Evolutionary conservation across 2,113 vertebrate genomes (phyloP).

Genomic region (Carlito syrichta): DNA sequence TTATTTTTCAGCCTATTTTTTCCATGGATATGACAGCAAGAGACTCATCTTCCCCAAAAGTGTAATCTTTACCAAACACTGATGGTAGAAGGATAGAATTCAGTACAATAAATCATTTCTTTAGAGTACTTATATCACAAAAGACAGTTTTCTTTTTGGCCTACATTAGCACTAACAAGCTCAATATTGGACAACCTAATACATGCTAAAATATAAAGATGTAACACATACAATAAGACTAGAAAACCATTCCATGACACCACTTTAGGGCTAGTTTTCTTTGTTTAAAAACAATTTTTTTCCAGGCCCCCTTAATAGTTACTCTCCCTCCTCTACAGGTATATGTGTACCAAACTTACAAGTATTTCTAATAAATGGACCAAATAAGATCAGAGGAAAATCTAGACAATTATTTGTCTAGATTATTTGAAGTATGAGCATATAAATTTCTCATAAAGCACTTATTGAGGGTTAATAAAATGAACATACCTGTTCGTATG

Average conservation of each 20-base stretch:
- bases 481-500: not conserved
- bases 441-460: no score
- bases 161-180: not conserved
- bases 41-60: not conserved
- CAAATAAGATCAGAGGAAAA: no score
- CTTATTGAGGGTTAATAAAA: not conserved
- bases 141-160: not conserved
- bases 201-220: not conserved
- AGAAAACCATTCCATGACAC: not conserved
- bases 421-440: no score
- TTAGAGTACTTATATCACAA: not conserved
- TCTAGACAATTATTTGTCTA: no score
- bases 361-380: no score
- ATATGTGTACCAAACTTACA: not conserved
- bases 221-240: not conserved
- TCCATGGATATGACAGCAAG: not conserved
- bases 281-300: not conserved
- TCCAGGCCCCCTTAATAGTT: not conserved
- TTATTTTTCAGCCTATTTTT: not conserved
- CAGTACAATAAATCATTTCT: not conserved
- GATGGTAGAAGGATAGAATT: not conserved
- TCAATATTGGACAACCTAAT: not conserved
- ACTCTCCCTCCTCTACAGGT: rapidly evolving
- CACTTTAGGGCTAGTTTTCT: no score
- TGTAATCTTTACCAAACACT: not conserved